Conservation (phyloP, 2,113 vertebrate species). For the Embiotoca jacksoni region DNA sequence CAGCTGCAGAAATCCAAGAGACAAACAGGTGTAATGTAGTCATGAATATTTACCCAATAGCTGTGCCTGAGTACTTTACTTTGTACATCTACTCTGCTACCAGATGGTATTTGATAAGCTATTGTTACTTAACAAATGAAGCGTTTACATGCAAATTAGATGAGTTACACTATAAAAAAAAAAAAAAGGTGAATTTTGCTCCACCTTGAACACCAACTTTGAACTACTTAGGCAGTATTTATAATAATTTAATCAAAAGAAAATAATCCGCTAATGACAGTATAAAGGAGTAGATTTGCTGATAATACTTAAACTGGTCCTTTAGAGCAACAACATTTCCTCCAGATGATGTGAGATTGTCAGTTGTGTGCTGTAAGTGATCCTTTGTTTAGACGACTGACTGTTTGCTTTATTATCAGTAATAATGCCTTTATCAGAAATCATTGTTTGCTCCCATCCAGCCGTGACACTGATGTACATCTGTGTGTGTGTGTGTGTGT, state of each 20-base stretch:
- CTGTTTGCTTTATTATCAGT: background rate
- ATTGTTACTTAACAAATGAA: no score
- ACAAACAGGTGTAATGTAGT: no score
- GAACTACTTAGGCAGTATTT: background rate
- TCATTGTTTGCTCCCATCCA: background rate
- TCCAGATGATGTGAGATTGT: background rate
- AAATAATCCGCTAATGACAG: no score
- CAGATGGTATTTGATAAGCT: no score
- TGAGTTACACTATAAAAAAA: no score
- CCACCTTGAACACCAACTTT: background rate
- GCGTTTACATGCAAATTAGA: no score
- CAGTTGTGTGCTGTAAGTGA: background rate
- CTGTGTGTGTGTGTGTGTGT: constrained; percentile 30
- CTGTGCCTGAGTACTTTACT: no score
- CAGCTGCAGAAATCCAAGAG: no score
- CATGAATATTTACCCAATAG: no score
- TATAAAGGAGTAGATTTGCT: no score
- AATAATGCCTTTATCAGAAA: background rate
- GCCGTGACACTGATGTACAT: background rate
- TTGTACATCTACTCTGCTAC: no score
- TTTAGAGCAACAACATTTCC: background rate
- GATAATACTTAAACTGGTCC: background rate
- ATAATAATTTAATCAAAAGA: background rate
- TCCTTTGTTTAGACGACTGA: background rate
- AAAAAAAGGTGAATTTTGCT: no score